These are phyloP conservation scores for Teleogryllus occipitalis DNA, from an alignment of 1,140 invertebrate species.

Conservation along the genomic window DNA sequence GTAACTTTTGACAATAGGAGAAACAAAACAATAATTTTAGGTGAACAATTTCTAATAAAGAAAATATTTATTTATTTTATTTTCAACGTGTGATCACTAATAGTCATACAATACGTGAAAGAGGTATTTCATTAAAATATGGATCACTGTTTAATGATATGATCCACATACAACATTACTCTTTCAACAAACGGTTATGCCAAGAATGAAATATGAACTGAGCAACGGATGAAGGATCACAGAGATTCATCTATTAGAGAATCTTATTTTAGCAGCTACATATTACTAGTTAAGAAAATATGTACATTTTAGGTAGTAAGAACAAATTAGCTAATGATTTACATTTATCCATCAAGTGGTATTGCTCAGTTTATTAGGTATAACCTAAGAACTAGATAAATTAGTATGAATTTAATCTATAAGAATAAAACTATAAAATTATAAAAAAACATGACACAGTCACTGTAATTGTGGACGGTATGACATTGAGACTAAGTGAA, in stretches of 20 bases:
- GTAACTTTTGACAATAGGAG: no score
- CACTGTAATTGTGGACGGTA: constrained; percentile 16
- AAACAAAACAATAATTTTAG: no score
- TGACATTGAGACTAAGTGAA: constrained; percentile 13
- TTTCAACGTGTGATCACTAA: background rate
- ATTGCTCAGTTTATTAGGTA: background rate
- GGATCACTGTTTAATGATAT: background rate
- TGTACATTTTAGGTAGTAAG: background rate
- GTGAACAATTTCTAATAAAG: background rate
- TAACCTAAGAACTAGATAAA: background rate
- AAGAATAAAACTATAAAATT: constrained; percentile 10
- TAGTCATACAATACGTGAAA: background rate
- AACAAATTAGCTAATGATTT: background rate
- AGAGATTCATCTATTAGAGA: background rate
- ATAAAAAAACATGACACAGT: constrained; percentile 14
- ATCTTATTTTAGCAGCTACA: background rate
- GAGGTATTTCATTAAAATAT: constrained; percentile 6
- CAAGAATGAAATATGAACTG: background rate
- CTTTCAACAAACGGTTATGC: background rate
- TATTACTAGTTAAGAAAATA: background rate
- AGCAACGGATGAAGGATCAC: background rate
- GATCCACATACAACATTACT: background rate
- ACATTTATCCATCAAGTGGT: background rate
- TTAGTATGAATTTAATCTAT: constrained; percentile 2
- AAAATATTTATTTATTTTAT: constrained; percentile 6